A percentile compares a stretch with the other conserved stretches of the same genome.
These are phyloP conservation scores for Mylabris phalerata DNA, from an alignment of 1,140 invertebrate species.

Conservation along the genomic window DNA sequence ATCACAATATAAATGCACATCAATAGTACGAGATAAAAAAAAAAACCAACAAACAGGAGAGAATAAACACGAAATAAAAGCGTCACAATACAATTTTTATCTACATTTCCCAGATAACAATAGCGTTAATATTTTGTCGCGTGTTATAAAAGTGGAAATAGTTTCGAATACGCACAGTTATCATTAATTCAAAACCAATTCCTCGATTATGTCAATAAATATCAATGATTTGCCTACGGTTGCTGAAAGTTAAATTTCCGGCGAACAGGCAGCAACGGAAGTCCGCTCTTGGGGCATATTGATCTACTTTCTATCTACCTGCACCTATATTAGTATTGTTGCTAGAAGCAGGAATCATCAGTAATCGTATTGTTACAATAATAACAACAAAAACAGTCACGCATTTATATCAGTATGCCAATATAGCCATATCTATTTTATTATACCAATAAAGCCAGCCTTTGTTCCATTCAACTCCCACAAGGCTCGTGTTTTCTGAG, in stretches of 20 bases:
- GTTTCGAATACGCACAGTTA: background rate
- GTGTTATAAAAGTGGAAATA: no score
- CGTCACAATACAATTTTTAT: no score
- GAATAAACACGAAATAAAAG: no score
- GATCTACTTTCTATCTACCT: background rate
- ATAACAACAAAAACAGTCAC: constrained; percentile 13
- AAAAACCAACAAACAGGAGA: no score
- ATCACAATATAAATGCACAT: no score
- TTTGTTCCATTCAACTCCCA: background rate
- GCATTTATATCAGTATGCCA: background rate
- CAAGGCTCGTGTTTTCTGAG: no score
- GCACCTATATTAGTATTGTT: no score
- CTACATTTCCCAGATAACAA: no score
- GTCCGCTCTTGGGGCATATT: constrained; percentile 17
- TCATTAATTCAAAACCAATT: constrained; percentile 12
- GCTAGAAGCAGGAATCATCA: no score
- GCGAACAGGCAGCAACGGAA: constrained; percentile 12
- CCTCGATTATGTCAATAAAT: constrained; percentile 18
- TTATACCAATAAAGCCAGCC: constrained; percentile 13
- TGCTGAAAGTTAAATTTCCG: constrained; percentile 20
- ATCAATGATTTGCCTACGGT: constrained; percentile 19
- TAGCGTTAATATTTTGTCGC: no score
- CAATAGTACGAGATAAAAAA: no score
- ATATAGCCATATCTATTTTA: constrained; percentile 13
- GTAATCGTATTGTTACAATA: background rate